phyloP scores from a whole-genome alignment of 2,113 vertebrate species.

The Urocolius indicus region DNA sequence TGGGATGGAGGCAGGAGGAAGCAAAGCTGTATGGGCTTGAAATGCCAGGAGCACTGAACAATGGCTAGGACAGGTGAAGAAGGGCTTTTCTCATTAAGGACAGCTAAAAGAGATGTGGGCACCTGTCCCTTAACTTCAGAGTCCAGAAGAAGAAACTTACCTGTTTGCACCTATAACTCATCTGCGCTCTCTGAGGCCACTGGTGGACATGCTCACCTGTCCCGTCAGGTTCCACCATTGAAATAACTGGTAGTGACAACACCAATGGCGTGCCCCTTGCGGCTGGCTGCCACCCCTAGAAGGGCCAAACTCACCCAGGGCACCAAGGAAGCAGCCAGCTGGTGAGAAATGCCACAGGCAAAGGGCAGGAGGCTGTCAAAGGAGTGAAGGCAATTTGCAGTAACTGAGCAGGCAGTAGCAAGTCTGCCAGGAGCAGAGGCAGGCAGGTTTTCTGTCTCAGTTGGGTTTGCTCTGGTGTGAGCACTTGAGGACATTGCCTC shows the following conservation, averaged over 20 bases:
- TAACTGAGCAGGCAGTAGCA: accelerated
- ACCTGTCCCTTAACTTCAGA: background rate
- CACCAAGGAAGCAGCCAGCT: background rate
- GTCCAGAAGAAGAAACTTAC: background rate
- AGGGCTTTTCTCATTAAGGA: background rate
- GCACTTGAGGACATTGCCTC: accelerated
- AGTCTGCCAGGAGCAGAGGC: accelerated
- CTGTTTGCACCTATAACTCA: background rate
- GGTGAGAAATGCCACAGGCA: accelerated
- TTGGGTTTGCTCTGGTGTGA: accelerated
- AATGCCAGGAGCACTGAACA: background rate
- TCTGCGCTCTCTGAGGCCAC: accelerated
- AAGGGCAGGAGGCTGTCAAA: background rate
- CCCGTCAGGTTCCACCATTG: background rate
- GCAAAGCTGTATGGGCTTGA: background rate
- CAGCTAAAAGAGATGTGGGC: background rate
- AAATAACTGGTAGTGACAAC: background rate
- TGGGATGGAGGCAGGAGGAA: background rate
- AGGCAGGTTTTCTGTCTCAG: background rate
- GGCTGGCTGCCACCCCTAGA: background rate
- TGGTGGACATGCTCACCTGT: accelerated
- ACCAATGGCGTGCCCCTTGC: accelerated
- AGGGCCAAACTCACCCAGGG: background rate
- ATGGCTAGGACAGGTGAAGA: background rate
- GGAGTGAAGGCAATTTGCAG: background rate